phyloP scores from a whole-genome alignment of 1,140 invertebrate genomes.

The Protaetia brevitarsis region DNA sequence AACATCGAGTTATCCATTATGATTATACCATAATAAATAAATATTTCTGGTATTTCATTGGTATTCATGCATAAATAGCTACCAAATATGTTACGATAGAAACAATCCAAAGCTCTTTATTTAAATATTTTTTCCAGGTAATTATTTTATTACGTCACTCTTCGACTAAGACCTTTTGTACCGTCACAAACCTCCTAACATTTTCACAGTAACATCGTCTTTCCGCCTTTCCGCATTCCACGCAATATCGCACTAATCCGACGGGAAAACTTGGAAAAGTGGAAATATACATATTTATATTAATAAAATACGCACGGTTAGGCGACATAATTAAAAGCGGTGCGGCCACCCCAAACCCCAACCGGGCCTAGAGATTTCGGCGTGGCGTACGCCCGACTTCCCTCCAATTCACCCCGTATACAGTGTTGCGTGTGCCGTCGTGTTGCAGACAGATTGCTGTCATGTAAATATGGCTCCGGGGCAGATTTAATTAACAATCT shows the following conservation, averaged over 20 bases:
- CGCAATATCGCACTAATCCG: not conserved
- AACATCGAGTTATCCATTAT: too few species aligned
- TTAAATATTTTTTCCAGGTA: too few species aligned
- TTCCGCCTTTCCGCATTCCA: not conserved
- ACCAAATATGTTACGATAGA: too few species aligned
- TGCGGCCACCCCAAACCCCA: slow-evolving; percentile 31
- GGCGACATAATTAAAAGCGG: slow-evolving; percentile 47
- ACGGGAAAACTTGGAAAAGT: not conserved
- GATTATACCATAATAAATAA: too few species aligned
- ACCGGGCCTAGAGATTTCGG: not conserved
- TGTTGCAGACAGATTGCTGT: slow-evolving; percentile 47
- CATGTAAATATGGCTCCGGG: slow-evolving; percentile 48
- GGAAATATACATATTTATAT: slow-evolving; percentile 42
- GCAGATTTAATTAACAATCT: slow-evolving; percentile 50
- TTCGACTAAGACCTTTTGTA: not conserved
- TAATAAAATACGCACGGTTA: slow-evolving; percentile 47
- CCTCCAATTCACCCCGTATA: too few species aligned
- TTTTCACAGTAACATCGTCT: not conserved
- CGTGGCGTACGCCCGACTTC: not conserved
- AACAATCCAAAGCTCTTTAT: too few species aligned
- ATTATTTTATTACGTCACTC: too few species aligned
- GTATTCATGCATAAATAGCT: too few species aligned
- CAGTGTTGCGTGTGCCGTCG: not conserved
- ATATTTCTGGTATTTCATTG: too few species aligned
- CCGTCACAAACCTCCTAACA: not conserved